Evolutionary conservation across 2,113 vertebrate species (phyloP), one percentile per base, ranked within the genome.

Genomic region (Atherinomorus stipes): DNA sequence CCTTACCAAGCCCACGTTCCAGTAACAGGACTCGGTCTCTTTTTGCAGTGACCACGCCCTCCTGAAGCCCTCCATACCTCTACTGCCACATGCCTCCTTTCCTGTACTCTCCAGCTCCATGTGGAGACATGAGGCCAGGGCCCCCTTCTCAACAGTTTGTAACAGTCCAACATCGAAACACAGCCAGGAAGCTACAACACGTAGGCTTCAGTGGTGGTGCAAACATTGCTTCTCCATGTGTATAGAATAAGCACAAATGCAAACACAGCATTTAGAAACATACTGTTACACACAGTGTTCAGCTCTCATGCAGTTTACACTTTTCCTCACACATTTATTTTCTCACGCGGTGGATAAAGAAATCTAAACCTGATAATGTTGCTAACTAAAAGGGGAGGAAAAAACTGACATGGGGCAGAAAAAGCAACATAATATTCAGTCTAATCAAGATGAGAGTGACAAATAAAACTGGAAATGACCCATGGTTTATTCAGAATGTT

Each of bases 11-110:
- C 83, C 76, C 62, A 72, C 67, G 72, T 66, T 65, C 75, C 65
- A 60, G 78, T 80, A 89, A 88, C 87, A 85, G 88, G 85, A 86
- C 88, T 82, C 64, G 22, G 60, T 25, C 74, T 84, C 83, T 83
- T 80, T 84, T 77, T 74, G 76, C 78, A 52, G 51, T 71, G 71
- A 59, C 88, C 91, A 89, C 85, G 75, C 87, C 88, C 74, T 85
- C 79, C 64, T 26, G 53, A 26, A 71, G 72, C 56, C 59, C 64
- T 81, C 77, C 82, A 86, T 86, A 89, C 86, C 81, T 86, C 71
- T 60, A 57, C 78, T 78, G 79, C 84, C 68, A 74, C 80, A 81
- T 85, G 74, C 69, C 71, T 37, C 52, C 64, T 65, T 71, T 69
- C 76, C 64, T 52, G 51, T 74, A 75, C 85, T 83, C 84, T 88